These are phyloP conservation scores for Panthera uncia DNA, from an alignment of 2,113 vertebrate species.

Conservation along the genomic window DNA sequence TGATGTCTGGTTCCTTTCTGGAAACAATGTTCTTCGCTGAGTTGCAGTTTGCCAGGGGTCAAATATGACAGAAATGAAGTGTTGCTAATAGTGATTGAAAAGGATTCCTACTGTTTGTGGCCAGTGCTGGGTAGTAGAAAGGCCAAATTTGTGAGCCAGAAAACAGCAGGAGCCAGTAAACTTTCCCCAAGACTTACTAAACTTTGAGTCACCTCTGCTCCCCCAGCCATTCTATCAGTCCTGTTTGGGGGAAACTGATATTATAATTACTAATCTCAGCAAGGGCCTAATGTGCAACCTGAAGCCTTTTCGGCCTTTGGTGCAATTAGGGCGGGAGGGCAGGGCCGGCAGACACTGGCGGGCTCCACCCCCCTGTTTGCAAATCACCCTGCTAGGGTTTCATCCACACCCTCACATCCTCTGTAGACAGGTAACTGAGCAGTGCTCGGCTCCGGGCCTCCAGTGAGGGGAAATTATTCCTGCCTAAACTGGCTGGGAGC, in stretches of 20 bases:
- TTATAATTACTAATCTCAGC: constrained; percentile 91
- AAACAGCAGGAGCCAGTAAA: constrained; percentile 90
- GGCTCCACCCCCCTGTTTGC: constrained; percentile 58
- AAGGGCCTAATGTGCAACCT: constrained; percentile 86
- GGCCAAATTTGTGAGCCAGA: constrained; percentile 86
- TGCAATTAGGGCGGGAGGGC: constrained; percentile 86
- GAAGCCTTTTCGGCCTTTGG: constrained; percentile 84
- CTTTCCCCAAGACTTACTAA: constrained; percentile 86
- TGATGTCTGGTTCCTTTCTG: constrained; percentile 87
- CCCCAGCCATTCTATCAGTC: constrained; percentile 80
- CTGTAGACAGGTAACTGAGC: constrained; percentile 84
- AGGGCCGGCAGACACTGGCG: constrained; percentile 74
- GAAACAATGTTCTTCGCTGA: constrained; percentile 83
- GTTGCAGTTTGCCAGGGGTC: constrained; percentile 85
- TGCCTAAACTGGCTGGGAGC: constrained; percentile 80
- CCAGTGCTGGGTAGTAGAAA: constrained; percentile 81
- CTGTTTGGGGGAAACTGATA: constrained; percentile 89
- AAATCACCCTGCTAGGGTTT: constrained; percentile 85
- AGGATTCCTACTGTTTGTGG: constrained; percentile 89
- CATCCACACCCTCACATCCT: constrained; percentile 78
- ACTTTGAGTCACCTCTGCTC: constrained; percentile 88
- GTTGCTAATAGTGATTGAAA: constrained; percentile 91
- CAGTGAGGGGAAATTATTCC: constrained; percentile 81
- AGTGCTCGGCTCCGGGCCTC: constrained; percentile 75
- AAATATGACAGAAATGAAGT: constrained; percentile 89